These are phyloP conservation scores for Colistium nudipinnis DNA, from an alignment of 2,113 vertebrate genomes.

Conservation along the genomic window DNA sequence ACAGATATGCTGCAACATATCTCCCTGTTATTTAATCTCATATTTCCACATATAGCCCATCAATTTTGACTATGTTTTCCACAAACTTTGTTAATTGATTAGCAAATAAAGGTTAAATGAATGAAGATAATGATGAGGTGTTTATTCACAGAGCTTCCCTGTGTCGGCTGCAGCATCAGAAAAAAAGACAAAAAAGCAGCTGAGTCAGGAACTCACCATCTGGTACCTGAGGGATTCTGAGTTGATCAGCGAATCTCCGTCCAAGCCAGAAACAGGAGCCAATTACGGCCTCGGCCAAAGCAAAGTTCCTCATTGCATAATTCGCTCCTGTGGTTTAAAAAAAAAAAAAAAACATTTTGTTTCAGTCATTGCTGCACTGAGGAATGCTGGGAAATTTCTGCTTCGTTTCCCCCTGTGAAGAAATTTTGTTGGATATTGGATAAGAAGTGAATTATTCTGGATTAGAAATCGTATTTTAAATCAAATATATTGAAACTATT, in stretches of 20 bases:
- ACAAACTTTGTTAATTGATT: background rate
- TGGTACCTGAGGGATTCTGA: conserved; percentile 66
- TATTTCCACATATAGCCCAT: too few species aligned
- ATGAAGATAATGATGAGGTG: background rate
- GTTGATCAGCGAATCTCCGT: conserved; percentile 62
- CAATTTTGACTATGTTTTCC: too few species aligned
- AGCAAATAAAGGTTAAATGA: too few species aligned
- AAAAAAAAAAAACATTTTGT: background rate
- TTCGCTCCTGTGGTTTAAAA: conserved; percentile 10
- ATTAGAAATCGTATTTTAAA: too few species aligned
- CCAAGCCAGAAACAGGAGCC: conserved; percentile 53
- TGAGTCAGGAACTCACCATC: conserved; percentile 74
- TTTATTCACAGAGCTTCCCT: conserved; percentile 16
- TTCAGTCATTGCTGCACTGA: conserved; percentile 23
- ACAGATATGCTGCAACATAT: too few species aligned
- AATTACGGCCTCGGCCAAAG: conserved; percentile 34
- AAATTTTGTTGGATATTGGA: too few species aligned
- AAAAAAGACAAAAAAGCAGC: conserved; percentile 36
- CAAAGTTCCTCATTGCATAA: conserved; percentile 41
- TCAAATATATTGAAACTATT: too few species aligned
- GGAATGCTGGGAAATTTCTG: conserved; percentile 5
- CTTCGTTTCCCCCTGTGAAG: too few species aligned
- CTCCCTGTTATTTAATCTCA: too few species aligned
- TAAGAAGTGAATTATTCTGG: too few species aligned
- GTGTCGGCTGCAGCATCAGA: conserved; percentile 32